Conservation (phyloP, 1,140 invertebrate species). For the Nomia melanderi region DNA sequence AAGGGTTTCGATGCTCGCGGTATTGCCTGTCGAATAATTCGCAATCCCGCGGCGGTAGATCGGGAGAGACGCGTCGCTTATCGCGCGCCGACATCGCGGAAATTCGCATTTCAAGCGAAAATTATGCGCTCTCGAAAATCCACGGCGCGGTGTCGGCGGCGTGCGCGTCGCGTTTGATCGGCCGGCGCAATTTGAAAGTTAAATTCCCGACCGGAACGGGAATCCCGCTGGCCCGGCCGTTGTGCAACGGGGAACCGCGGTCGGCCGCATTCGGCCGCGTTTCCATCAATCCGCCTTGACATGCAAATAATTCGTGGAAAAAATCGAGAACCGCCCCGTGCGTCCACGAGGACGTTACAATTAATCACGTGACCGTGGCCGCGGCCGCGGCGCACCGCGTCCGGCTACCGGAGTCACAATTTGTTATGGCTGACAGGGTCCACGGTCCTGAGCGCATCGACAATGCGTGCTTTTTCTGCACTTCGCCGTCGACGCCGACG, state of each 20-base stretch:
- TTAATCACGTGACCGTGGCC: slow-evolving; percentile 76
- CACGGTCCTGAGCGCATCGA: slow-evolving; percentile 55
- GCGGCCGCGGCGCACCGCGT: slow-evolving; percentile 67
- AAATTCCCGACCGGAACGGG: slow-evolving; percentile 67
- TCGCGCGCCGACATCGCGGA: slow-evolving; percentile 44
- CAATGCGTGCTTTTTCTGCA: slow-evolving; percentile 60
- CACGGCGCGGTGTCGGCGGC: not conserved
- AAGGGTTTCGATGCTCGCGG: not conserved
- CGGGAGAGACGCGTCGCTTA: not conserved
- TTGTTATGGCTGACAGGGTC: slow-evolving; percentile 78
- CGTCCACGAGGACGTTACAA: slow-evolving; percentile 69
- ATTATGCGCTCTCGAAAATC: slow-evolving; percentile 62
- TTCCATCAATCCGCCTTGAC: slow-evolving; percentile 75
- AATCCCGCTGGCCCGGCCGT: slow-evolving; percentile 51
- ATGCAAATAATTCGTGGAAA: slow-evolving; percentile 78
- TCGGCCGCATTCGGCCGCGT: slow-evolving; percentile 38
- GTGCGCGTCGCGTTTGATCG: slow-evolving; percentile 48
- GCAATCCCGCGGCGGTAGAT: not conserved
- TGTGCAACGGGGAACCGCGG: not conserved
- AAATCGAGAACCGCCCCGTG: slow-evolving; percentile 55
- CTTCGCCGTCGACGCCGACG: slow-evolving; percentile 46
- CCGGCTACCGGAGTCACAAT: slow-evolving; percentile 76
- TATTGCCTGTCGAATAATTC: slow-evolving; percentile 18
- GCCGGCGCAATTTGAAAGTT: slow-evolving; percentile 72
- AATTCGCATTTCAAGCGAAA: slow-evolving; percentile 62